These are phyloP conservation scores for Mayetiola destructor DNA, from an alignment of 2,888 invertebrate genomes.

Conservation along the genomic window DNA sequence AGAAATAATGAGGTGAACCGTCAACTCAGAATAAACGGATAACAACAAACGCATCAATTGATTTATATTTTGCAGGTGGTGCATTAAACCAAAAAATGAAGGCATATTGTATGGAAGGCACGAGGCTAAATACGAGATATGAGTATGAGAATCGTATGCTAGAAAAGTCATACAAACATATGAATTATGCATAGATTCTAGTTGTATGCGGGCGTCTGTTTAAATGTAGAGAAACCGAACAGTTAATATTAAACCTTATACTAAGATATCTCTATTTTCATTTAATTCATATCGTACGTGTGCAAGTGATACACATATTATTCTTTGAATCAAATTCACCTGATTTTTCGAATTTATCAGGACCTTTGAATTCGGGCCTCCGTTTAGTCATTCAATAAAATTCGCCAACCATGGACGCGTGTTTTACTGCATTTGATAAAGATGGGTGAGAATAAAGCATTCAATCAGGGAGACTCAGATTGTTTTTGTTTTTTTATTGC, in stretches of 20 bases:
- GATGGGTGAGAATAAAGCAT: constrained; percentile 79
- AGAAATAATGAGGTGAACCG: no score
- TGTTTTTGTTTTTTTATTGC: constrained; percentile 15
- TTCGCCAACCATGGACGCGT: constrained; percentile 70
- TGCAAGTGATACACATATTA: background rate
- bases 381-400: constrained; percentile 38
- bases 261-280: background rate
- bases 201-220: no score
- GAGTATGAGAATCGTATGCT: no score
- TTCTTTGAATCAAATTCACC: background rate
- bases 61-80: constrained; percentile 8
- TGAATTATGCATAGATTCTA: no score
- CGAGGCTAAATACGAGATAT: no score
- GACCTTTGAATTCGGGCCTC: background rate
- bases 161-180: no score
- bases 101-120: no score
- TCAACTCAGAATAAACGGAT: no score
- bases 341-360: background rate
- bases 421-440: constrained; percentile 80
- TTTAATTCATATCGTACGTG: background rate
- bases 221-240: no score
- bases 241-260: no score
- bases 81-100: background rate
- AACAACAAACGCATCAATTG: constrained; percentile 7
- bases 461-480: no score